These are phyloP conservation scores for Trialeurodes vaporariorum DNA, from an alignment of 1,140 invertebrate genomes.

Conservation along the genomic window DNA sequence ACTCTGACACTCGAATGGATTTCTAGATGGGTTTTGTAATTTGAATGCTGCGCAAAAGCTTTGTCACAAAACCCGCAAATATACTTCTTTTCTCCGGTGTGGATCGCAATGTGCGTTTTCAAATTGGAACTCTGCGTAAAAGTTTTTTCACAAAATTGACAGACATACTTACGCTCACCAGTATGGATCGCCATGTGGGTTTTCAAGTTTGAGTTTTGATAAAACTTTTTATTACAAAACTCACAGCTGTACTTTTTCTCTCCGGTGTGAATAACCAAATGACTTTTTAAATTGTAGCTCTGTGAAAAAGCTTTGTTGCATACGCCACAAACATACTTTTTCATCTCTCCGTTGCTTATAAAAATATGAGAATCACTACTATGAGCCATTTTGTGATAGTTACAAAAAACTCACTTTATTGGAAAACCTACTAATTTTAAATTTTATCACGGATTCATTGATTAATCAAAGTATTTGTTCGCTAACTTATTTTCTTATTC, in stretches of 20 bases:
- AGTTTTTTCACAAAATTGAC: slow-evolving; percentile 31
- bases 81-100: slow-evolving; percentile 53
- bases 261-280: slow-evolving; percentile 43
- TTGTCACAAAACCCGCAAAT: slow-evolving; percentile 45
- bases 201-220: slow-evolving; percentile 50
- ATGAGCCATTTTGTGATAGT: too few relatives aligned
- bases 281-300: slow-evolving; percentile 36
- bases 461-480: too few relatives aligned
- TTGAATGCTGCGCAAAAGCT: slow-evolving; percentile 22
- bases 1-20: slow-evolving; percentile 45
- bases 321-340: slow-evolving; percentile 45
- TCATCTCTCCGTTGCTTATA: slow-evolving; percentile 27
- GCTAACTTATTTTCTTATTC: too few relatives aligned
- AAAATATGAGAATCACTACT: too few relatives aligned
- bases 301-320: slow-evolving; percentile 49
- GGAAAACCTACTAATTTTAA: too few relatives aligned
- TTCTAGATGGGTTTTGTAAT: slow-evolving; percentile 23
- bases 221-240: slow-evolving; percentile 48
- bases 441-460: too few relatives aligned
- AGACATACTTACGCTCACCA: slow-evolving; percentile 28
- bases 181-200: slow-evolving; percentile 26
- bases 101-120: slow-evolving; percentile 57
- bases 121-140: slow-evolving; percentile 43
- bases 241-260: slow-evolving; percentile 50
- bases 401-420: too few relatives aligned